Percentiles rank a stretch among this genome's conserved stretches.
Conservation (phyloP, 2,888 invertebrate species). For the Meandrusa payeni region DNA sequence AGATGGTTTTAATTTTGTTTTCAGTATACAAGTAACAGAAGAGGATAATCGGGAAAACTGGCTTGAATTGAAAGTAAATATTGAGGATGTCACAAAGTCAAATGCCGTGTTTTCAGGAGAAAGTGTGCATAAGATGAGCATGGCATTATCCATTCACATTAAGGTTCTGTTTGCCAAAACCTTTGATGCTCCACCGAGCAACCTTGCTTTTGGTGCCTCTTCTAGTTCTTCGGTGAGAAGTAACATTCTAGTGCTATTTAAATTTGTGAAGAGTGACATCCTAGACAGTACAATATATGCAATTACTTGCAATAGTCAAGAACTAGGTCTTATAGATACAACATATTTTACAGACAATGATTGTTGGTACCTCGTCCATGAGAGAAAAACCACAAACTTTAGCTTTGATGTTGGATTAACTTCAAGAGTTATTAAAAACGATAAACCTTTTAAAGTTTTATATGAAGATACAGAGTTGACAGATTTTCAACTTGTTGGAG, state of each 20-base stretch:
- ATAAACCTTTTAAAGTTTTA: slow-evolving; percentile 9
- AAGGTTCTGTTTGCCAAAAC: background rate
- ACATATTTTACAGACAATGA: slow-evolving; percentile 13
- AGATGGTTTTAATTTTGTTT: too few species aligned
- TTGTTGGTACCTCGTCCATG: slow-evolving; percentile 7
- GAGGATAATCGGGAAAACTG: slow-evolving; percentile 6
- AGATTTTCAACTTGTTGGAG: slow-evolving; percentile 8
- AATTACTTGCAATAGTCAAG: background rate
- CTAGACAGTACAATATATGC: slow-evolving; percentile 1
- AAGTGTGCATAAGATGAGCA: background rate
- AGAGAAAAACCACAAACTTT: background rate
- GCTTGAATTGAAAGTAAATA: slow-evolving; percentile 2
- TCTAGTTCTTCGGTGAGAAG: background rate
- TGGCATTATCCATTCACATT: background rate
- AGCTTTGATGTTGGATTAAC: background rate
- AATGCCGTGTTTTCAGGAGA: background rate
- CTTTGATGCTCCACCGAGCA: too few species aligned
- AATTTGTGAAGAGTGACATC: slow-evolving; percentile 2
- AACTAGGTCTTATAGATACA: background rate
- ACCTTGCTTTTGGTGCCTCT: background rate
- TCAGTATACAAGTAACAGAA: slow-evolving; percentile 9
- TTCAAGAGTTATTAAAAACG: background rate
- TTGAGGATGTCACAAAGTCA: too few species aligned
- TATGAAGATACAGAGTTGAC: slow-evolving; percentile 12
- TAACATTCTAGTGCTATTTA: slow-evolving; percentile 5